phyloP scores from a whole-genome alignment of 1,140 invertebrate species.

The Cydia pomonella region DNA sequence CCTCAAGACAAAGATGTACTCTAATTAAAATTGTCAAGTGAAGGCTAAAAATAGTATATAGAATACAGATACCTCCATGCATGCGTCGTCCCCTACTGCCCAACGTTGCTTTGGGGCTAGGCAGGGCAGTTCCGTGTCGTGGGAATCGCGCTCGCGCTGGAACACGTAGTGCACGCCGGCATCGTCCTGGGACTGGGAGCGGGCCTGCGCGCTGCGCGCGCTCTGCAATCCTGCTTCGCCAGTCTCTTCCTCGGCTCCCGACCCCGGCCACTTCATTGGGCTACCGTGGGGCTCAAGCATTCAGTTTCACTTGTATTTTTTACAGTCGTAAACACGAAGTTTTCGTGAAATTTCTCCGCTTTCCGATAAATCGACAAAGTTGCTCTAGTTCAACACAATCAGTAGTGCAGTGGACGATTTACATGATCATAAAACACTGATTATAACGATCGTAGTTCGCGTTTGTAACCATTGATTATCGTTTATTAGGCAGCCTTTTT shows the following conservation, averaged over 20 bases:
- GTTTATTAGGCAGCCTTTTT: conserved; percentile 67
- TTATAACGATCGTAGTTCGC: conserved; percentile 41
- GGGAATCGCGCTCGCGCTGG: conserved; percentile 88
- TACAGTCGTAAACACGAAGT: conserved; percentile 62
- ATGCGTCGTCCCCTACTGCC: conserved; percentile 90
- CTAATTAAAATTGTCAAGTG: neutral
- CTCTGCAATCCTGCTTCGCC: conserved; percentile 72
- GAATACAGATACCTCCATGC: conserved; percentile 83
- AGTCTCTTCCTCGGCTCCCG: conserved; percentile 77
- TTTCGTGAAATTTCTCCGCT: conserved; percentile 37
- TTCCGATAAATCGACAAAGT: neutral
- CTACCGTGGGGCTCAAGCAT: conserved; percentile 80
- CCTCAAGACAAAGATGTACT: too few relatives aligned
- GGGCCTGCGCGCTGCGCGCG: conserved; percentile 72
- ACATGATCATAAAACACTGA: conserved; percentile 63
- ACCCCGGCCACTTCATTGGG: conserved; percentile 81
- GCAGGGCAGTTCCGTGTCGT: conserved; percentile 86
- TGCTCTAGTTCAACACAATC: neutral
- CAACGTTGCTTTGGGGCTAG: conserved; percentile 88
- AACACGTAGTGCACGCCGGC: conserved; percentile 93
- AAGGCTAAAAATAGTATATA: neutral
- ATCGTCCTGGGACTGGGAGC: conserved; percentile 90
- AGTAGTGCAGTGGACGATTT: conserved; percentile 45
- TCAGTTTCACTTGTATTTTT: conserved; percentile 72
- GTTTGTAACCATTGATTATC: conserved; percentile 59